Conservation (phyloP, 2,113 vertebrate species). For the Pyxicephalus adspersus region DNA sequence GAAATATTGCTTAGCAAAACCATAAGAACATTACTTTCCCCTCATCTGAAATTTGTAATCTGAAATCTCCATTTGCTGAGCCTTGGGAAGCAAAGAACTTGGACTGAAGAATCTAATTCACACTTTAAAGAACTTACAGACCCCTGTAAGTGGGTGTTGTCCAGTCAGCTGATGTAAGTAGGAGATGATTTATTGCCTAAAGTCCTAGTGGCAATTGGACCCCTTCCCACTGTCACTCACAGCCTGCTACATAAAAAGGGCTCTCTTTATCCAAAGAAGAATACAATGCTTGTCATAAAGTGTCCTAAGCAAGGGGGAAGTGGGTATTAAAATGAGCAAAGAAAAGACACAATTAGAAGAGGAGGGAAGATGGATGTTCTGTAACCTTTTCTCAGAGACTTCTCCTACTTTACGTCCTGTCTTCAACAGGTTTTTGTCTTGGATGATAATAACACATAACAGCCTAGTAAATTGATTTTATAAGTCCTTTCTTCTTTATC, state of each 20-base stretch:
- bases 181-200: conserved; percentile 97
- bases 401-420: conserved; percentile 83
- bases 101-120: conserved; percentile 82
- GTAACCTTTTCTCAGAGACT: conserved; percentile 87
- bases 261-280: conserved; percentile 83
- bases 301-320: conserved; percentile 81
- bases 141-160: conserved; percentile 81
- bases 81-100: conserved; percentile 66
- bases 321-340: conserved; percentile 81
- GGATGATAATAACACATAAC: conserved; percentile 85
- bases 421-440: conserved; percentile 80
- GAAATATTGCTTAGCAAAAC: conserved; percentile 7
- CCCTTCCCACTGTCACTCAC: conserved; percentile 92
- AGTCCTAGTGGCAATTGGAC: conserved; percentile 95
- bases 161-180: conserved; percentile 82
- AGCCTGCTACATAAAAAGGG: conserved; percentile 83
- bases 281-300: conserved; percentile 97
- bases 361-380: conserved; percentile 88
- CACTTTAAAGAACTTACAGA: conserved; percentile 82
- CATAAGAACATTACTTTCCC: conserved; percentile 31
- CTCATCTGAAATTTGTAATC: conserved; percentile 48
- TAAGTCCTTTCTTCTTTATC: conserved; percentile 79
- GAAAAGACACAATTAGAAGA: conserved; percentile 87
- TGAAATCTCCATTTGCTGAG: conserved; percentile 25
- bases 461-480: conserved; percentile 88